Evolutionary conservation across 2,888 invertebrate species (phyloP), one percentile per base, ranked within the genome.

Genomic region (Atethmia centrago): DNA sequence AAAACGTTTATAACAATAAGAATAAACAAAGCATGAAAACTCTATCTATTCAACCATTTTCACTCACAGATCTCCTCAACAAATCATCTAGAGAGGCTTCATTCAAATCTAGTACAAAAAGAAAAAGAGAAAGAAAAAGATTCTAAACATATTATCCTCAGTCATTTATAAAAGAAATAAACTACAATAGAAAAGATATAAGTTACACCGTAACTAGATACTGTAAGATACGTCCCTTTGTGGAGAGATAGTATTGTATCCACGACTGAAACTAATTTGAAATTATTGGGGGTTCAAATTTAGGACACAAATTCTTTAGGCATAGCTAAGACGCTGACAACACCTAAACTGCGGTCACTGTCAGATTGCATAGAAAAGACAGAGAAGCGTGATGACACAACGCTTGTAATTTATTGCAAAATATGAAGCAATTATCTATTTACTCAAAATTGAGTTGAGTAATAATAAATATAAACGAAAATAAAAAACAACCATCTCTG

Each of bases 261-360:
- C 49, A 70, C 5, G 82, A 82, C 87, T 79, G 74, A 70, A 63
- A 86, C 85, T 79, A 86, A 86, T 86, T 82, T 67, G 72, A 73
- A 64, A 65, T 61, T 9, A 47, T 68, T n/a, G 28, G n/a, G 2
- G 49, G 21, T 77, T 31, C 8, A 62, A 65, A 65, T 64, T 51
- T 51, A n/a, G 45, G 40, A 63, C 3, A 28, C n/a, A 53, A 49
- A 40, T 16, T 31, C 36, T 55, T 19, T 76, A 59, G n/a, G 8
- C 36, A 40, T 47, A 19, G 25, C n/a, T n/a, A n/a, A n/a, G n/a
- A n/a, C n/a, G n/a, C n/a, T n/a, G n/a, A n/a, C n/a, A n/a, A n/a
- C n/a, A n/a, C n/a, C n/a, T n/a, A n/a, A n/a, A n/a, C n/a, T n/a
- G n/a, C n/a, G n/a, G n/a, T n/a, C n/a, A n/a, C n/a, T n/a, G n/a